phyloP scores from a whole-genome alignment of 2,797 vertebrate genomes.

The Microctenopoma lineatum region DNA sequence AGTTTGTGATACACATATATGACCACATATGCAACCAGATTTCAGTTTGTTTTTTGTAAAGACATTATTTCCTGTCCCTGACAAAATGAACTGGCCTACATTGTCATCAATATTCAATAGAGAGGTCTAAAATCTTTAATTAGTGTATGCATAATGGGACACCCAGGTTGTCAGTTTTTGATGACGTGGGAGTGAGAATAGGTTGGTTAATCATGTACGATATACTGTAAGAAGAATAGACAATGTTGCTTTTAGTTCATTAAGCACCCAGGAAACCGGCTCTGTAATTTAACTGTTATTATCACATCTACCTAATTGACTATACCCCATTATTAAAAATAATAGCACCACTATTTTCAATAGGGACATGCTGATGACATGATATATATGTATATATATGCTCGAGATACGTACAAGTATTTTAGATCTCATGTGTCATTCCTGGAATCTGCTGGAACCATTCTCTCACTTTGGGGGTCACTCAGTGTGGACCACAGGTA shows the following conservation, averaged over 20 bases:
- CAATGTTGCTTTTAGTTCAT: slow-evolving; percentile 74
- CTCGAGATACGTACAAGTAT: slow-evolving; percentile 14
- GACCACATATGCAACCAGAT: not conserved
- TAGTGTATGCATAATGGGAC: slow-evolving; percentile 46
- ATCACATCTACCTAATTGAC: slow-evolving; percentile 74
- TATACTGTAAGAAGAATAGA: slow-evolving; percentile 74
- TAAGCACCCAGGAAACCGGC: slow-evolving; percentile 77
- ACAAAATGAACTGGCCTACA: slow-evolving; percentile 38
- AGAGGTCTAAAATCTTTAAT: slow-evolving; percentile 55
- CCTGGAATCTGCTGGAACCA: too few species aligned
- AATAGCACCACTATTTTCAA: too few species aligned
- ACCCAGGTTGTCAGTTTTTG: not conserved
- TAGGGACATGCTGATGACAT: too few species aligned
- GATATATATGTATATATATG: slow-evolving; percentile 33
- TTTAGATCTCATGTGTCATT: too few species aligned
- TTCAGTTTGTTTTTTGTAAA: not conserved
- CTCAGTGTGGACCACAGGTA: too few species aligned
- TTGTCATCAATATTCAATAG: slow-evolving; percentile 39
- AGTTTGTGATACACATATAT: not conserved
- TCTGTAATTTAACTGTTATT: slow-evolving; percentile 71
- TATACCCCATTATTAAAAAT: slow-evolving; percentile 1
- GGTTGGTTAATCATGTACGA: slow-evolving; percentile 68
- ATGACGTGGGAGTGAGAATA: not conserved
- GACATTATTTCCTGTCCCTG: slow-evolving; percentile 47
- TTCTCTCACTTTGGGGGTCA: too few species aligned